These are phyloP conservation scores for Helicoverpa assulta DNA, from an alignment of 2,888 invertebrate genomes.

Conservation along the genomic window DNA sequence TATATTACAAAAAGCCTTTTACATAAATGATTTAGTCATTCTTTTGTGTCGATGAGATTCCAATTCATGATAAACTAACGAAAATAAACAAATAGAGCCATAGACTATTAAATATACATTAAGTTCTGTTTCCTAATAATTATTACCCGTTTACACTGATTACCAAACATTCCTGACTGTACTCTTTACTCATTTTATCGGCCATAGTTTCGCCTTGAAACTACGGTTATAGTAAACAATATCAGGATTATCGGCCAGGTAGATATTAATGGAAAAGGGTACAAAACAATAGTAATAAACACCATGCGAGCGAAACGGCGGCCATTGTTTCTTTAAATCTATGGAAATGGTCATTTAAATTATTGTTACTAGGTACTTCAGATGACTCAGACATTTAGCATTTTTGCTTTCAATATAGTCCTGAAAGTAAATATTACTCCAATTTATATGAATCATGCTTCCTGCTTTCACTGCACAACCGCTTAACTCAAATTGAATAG, in stretches of 20 bases:
- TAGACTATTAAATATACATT: background rate
- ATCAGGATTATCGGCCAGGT: constrained; percentile 12
- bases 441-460: too few species aligned
- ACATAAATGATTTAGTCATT: background rate
- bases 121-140: background rate
- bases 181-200: background rate
- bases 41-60: background rate
- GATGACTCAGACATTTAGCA: too few species aligned
- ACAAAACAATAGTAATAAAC: constrained; percentile 20
- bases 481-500: too few species aligned
- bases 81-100: background rate
- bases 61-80: background rate
- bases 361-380: background rate
- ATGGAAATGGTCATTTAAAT: constrained; percentile 11
- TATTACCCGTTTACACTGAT: background rate
- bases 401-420: too few species aligned
- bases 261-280: constrained; percentile 21
- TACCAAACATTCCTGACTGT: background rate
- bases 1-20: background rate
- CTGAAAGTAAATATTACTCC: too few species aligned
- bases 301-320: constrained; percentile 5
- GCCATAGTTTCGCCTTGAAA: constrained; percentile 3
- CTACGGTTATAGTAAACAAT: constrained; percentile 8
- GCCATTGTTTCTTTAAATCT: constrained; percentile 9
- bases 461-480: too few species aligned